Evolutionary conservation across 1,140 invertebrate species (phyloP), one percentile per base, ranked within the genome.

Genomic region (Pararge aegeria): DNA sequence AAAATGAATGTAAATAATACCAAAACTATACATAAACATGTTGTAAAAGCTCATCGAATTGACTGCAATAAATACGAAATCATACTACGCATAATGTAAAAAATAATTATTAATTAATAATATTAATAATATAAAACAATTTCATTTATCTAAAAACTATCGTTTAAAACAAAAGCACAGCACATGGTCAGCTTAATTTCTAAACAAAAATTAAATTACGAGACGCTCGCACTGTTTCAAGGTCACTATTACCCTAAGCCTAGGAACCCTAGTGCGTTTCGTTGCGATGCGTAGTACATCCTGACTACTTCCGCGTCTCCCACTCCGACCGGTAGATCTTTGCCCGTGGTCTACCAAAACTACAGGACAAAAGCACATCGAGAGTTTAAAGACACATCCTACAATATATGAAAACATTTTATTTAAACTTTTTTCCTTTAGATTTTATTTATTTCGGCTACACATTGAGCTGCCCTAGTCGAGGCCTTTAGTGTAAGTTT

Each of bases 151-250:
- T 83, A 81, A 62, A 34, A 71, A 78, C 74, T 73, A 78, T 74
- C 73, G 68, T 83, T 89, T 87, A 85, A 89, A 89, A 89, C 80
- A 85, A 86, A 89, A 89, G 81, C 87, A 89, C 87, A 89, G 87
- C 87, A 89, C 87, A 83, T 89, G 78, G 78, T 89, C 84, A 86
- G 84, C 86, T 89, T 89, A 89, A 70, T 80, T 69, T 75, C 75
- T 83, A 86, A 66, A 60, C 54, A 66, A 51, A 57, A 81, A 86
- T 77, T 79, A 86, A 81, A 79, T 86, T 80, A 84, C 62, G 72
- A 83, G 71, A 82, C 83, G 81, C 60, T 61, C 24, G 2, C 75
- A 71, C 73, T 74, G 80, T 66, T 69, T 73, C 67, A 77, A 82
- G 80, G 78, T 87, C 78, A 68, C 79, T 81, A 87, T 79, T 76